Evolutionary conservation across 2,888 invertebrate genomes (phyloP), one percentile per base, ranked within the genome.

Genomic region (Pasiphila rectangulata): DNA sequence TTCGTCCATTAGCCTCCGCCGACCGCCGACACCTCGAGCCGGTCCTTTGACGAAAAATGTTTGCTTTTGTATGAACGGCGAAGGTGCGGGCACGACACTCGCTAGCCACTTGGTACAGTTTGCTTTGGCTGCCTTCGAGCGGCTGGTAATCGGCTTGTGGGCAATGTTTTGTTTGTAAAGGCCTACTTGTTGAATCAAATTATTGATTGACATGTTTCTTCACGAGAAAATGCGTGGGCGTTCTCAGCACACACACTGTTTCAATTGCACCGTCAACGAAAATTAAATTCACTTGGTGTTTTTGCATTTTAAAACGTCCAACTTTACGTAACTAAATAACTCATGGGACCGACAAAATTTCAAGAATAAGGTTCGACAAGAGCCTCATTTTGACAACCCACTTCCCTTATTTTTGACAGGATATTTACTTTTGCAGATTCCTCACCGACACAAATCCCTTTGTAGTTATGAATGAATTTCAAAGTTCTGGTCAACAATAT

Each of bases 21-120:
- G 84, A 83, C 85, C 63, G 69, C 83, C 75, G 84, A 85, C 86
- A 84, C 83, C 86, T 84, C 70, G 64, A 59, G 64, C 69, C 75
- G 76, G 70, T 73, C 75, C 76, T 80, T 83, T 83, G 81, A 79
- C 80, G 69, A 81, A 82, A 84, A 83, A 70, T 85, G 77, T 85
- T 87, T 85, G 75, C 63, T 76, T 67, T 69, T 57, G 62, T 64
- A 61, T 47, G 46, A 41, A 62, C 61, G 71, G 52, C 66, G 69
- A 46, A 78, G 83, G 79, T 78, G 82, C 75, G 75, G 76, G 54
- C 69, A 69, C 72, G 79, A 79, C 83, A 82, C 80, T 78, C 74
- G 63, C 57, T 53, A 52, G 60, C 72, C 73, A 72, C 79, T 80
- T 69, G 74, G 67, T 67, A 67, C 60, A 71, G 75, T 83, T 84